phyloP scores from a whole-genome alignment of 2,797 vertebrate genomes.

The Scarus forsteni region DNA sequence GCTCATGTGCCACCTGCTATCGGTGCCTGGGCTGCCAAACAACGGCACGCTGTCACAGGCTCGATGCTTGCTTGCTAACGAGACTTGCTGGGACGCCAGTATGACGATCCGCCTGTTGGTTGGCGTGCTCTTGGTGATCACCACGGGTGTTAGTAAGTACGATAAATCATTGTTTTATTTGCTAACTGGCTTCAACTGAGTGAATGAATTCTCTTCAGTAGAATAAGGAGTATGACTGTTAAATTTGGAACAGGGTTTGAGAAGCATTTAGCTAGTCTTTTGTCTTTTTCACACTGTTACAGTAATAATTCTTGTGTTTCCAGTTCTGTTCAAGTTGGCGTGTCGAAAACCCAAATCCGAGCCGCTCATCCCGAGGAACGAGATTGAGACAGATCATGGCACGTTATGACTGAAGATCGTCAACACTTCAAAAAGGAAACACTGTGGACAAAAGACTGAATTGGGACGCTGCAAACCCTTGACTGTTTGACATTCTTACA shows the following conservation, averaged over 20 bases:
- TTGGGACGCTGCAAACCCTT: too few relatives aligned
- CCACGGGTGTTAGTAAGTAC: constrained; percentile 78
- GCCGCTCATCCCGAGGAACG: constrained; percentile 67
- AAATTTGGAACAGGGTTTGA: too few relatives aligned
- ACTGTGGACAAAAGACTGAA: not conserved
- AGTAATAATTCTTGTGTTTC: not conserved
- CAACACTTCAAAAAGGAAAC: not conserved
- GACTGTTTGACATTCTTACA: too few relatives aligned
- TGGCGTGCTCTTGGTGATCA: constrained; percentile 86
- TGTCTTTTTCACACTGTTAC: too few relatives aligned
- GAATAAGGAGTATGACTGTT: too few relatives aligned
- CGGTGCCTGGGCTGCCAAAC: constrained; percentile 86
- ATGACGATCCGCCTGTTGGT: constrained; percentile 80
- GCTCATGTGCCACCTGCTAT: constrained; percentile 93
- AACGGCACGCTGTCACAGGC: constrained; percentile 88
- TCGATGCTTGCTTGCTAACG: constrained; percentile 85
- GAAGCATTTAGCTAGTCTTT: too few relatives aligned
- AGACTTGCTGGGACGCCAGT: constrained; percentile 83
- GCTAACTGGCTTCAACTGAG: too few relatives aligned
- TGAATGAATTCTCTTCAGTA: too few relatives aligned
- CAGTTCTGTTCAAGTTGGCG: constrained; percentile 80
- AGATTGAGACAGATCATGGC: not conserved
- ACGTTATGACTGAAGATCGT: not conserved
- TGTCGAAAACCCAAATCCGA: constrained; percentile 59
- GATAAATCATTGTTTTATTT: too few relatives aligned